Percentiles rank a stretch among this genome's conserved stretches.
Evolutionary conservation across 1,140 invertebrate genomes (phyloP).

Genomic region (Bursaphelenchus mucronatus): DNA sequence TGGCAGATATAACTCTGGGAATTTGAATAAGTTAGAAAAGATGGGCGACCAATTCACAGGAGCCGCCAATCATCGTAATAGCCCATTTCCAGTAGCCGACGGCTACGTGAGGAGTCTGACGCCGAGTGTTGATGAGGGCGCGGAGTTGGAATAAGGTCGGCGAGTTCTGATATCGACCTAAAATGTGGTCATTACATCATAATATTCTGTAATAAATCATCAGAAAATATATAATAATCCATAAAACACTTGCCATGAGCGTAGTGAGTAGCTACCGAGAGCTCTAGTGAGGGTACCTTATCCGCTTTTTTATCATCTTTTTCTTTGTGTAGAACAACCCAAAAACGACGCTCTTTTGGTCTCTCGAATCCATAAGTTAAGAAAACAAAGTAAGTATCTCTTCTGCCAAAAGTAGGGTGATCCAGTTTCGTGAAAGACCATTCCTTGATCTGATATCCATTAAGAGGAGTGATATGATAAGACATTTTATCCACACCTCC

Average conservation of each 20-base stretch:
- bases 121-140: slow-evolving; percentile 42
- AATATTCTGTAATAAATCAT: neutral
- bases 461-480: slow-evolving; percentile 56
- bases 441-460: slow-evolving; percentile 45
- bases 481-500: slow-evolving; percentile 50
- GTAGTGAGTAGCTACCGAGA: slow-evolving; percentile 59
- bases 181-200: slow-evolving; percentile 28
- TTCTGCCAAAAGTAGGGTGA: slow-evolving; percentile 37
- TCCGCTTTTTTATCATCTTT: slow-evolving; percentile 24
- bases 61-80: slow-evolving; percentile 47
- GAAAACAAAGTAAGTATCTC: slow-evolving; percentile 58
- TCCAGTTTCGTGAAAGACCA: slow-evolving; percentile 56
- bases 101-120: slow-evolving; percentile 49
- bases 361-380: slow-evolving; percentile 54
- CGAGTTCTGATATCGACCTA: slow-evolving; percentile 50
- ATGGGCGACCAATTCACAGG: slow-evolving; percentile 37
- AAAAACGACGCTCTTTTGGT: slow-evolving; percentile 47
- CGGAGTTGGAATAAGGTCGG: slow-evolving; percentile 52
- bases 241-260: slow-evolving; percentile 42
- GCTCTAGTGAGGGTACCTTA: slow-evolving; percentile 42
- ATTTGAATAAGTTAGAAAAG: slow-evolving; percentile 21
- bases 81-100: slow-evolving; percentile 60
- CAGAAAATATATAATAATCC: no score
- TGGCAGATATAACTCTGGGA: no score
- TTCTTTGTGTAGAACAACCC: slow-evolving; percentile 54